A percentile compares a stretch with the other conserved stretches of the same genome.
Evolutionary conservation across 1,140 invertebrate species (phyloP).

Genomic region (Sminthurides bifidus): DNA sequence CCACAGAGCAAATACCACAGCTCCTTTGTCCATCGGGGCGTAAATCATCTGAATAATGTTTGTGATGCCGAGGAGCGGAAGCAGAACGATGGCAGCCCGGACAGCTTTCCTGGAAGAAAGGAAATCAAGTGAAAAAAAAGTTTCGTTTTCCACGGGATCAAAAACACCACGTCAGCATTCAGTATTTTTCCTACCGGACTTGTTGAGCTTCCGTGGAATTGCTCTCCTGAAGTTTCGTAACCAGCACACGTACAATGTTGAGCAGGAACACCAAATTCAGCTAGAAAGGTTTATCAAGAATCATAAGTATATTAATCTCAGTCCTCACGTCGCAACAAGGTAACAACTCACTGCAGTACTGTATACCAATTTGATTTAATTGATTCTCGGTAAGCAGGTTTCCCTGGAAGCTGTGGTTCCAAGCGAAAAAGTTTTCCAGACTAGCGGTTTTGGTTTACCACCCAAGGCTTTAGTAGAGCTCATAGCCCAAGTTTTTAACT

Average conservation of each 20-base stretch:
- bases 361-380: too few relatives aligned
- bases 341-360: too few relatives aligned
- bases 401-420: too few relatives aligned
- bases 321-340: too few relatives aligned
- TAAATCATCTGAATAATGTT: constrained; percentile 38
- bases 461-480: too few relatives aligned
- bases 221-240: constrained; percentile 44
- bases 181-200: constrained; percentile 38
- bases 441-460: too few relatives aligned
- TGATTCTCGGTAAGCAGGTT: too few relatives aligned
- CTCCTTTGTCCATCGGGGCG: constrained; percentile 34
- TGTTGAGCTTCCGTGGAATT: constrained; percentile 42
- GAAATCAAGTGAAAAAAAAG: background rate
- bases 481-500: background rate
- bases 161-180: background rate
- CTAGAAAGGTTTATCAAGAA: constrained; percentile 33
- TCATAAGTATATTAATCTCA: too few relatives aligned
- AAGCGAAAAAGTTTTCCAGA: too few relatives aligned
- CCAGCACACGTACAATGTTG: constrained; percentile 44
- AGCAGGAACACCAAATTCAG: constrained; percentile 44
- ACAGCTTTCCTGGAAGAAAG: constrained; percentile 37
- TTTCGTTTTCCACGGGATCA: too few relatives aligned
- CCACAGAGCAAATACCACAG: constrained; percentile 40
- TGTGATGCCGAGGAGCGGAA: constrained; percentile 40
- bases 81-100: constrained; percentile 39